These are phyloP conservation scores for Otis tarda DNA, from an alignment of 2,113 vertebrate genomes.

Conservation along the genomic window DNA sequence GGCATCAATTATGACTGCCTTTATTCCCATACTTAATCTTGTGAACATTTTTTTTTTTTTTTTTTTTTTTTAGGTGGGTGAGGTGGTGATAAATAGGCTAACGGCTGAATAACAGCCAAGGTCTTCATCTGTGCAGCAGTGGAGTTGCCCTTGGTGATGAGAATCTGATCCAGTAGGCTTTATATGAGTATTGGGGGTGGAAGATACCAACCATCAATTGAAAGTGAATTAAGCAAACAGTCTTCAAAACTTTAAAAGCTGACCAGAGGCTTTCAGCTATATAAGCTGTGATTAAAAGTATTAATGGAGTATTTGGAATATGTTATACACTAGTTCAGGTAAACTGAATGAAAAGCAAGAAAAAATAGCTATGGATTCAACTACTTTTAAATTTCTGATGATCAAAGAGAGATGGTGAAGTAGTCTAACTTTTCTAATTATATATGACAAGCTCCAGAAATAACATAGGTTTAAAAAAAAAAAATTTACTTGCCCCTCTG, in stretches of 20 bases:
- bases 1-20: not conserved
- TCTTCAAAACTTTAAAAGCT: not conserved
- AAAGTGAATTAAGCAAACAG: not conserved
- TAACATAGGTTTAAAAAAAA: not conserved
- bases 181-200: not conserved
- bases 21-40: not conserved
- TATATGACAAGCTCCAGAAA: not conserved
- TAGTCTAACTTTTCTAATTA: not conserved
- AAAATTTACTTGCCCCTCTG: not conserved
- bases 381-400: not conserved
- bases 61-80: not conserved
- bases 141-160: not conserved
- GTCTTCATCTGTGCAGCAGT: not conserved
- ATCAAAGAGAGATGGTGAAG: not conserved
- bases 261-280: not conserved
- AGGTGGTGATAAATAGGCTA: not conserved
- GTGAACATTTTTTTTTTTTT: not conserved
- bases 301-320: not conserved
- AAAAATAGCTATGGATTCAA: not conserved
- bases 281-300: not conserved
- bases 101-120: not conserved
- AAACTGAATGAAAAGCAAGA: slow-evolving; percentile 1
- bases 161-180: not conserved
- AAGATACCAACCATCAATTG: not conserved
- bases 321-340: not conserved